phyloP scores from a whole-genome alignment of 2,113 vertebrate species.

The Craseonycteris thonglongyai region DNA sequence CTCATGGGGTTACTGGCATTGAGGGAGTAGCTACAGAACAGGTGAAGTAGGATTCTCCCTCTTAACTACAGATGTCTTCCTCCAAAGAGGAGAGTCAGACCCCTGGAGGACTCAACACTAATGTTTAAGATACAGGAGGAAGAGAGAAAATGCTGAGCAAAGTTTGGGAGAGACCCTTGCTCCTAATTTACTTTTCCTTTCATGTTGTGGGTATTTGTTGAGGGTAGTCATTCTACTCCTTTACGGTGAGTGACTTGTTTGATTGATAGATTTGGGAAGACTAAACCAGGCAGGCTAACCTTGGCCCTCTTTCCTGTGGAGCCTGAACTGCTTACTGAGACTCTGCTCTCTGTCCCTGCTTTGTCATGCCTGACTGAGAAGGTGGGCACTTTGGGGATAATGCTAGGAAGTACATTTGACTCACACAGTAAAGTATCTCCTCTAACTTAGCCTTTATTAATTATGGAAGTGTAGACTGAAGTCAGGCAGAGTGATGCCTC shows the following conservation, averaged over 20 bases:
- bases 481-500: too few species aligned
- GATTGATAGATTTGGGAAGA: neutral
- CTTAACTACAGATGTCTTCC: neutral
- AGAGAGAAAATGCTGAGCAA: neutral
- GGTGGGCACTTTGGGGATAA: neutral
- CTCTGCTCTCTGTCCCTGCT: accelerated
- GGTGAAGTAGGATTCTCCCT: neutral
- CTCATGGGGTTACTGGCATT: neutral
- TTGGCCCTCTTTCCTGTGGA: neutral
- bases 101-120: neutral
- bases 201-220: accelerated
- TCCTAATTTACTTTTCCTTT: neutral
- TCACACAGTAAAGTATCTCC: neutral
- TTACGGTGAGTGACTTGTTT: neutral
- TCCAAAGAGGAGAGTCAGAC: neutral
- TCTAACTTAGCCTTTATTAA: neutral
- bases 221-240: neutral
- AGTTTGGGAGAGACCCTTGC: neutral
- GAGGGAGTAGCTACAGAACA: neutral
- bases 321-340: neutral
- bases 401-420: neutral
- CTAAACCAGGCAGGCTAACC: accelerated
- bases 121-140: neutral
- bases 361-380: neutral
- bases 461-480: too few species aligned